Percentiles rank a stretch among this genome's conserved stretches.
phyloP scores from a whole-genome alignment of 1,140 invertebrate species.

The Leptoteleia sp. region DNA sequence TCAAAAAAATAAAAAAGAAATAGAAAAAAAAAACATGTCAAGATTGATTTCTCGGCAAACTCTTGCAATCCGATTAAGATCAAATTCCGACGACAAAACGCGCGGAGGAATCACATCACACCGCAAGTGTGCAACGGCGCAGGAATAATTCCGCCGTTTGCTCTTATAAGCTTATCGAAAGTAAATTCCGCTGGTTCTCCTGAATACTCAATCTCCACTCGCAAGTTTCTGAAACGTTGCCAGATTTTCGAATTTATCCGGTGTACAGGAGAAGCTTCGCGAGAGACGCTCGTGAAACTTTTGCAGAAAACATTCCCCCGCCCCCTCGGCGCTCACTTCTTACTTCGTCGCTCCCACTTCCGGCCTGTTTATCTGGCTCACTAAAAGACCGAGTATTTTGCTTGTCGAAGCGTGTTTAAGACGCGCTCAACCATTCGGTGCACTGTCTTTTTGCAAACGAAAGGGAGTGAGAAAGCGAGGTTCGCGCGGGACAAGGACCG shows the following conservation, averaged over 20 bases:
- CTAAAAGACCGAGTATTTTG: constrained; percentile 64
- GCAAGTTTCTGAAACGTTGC: constrained; percentile 64
- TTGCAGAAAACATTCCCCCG: constrained; percentile 48
- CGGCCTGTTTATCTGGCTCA: constrained; percentile 60
- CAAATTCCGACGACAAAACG: constrained; percentile 63
- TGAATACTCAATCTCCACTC: constrained; percentile 66
- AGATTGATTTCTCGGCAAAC: constrained; percentile 65
- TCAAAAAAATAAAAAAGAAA: neutral
- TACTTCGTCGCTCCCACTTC: constrained; percentile 55
- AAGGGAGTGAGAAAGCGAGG: constrained; percentile 27
- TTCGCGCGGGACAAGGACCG: neutral
- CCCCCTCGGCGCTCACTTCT: constrained; percentile 27
- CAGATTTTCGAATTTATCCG: constrained; percentile 67
- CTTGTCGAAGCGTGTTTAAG: constrained; percentile 63
- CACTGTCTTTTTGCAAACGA: constrained; percentile 45
- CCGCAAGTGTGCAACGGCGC: constrained; percentile 61
- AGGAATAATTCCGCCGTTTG: constrained; percentile 64
- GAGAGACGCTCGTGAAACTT: constrained; percentile 55
- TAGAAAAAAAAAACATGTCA: constrained; percentile 13
- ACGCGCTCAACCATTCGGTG: constrained; percentile 55
- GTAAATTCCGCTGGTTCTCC: constrained; percentile 61
- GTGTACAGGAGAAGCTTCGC: constrained; percentile 55
- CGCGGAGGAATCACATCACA: constrained; percentile 61
- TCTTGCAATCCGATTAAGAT: constrained; percentile 62
- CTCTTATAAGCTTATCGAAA: constrained; percentile 68